Percentiles rank a stretch among this genome's conserved stretches.
These are phyloP conservation scores for Embidobia sp. DNA, from an alignment of 2,888 invertebrate species.

Conservation along the genomic window DNA sequence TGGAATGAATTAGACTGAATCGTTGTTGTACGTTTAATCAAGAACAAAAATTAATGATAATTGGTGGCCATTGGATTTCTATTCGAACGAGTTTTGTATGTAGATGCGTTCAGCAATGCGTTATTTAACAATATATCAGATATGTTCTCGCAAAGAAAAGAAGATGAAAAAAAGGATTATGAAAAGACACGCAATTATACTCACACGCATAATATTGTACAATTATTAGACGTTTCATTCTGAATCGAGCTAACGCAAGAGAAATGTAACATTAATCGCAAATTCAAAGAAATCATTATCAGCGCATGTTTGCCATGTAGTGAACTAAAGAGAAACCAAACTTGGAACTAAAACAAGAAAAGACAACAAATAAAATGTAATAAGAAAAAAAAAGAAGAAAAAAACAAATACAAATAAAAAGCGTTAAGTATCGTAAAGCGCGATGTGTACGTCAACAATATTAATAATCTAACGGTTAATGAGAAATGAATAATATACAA, in stretches of 20 bases:
- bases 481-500: slow-evolving; percentile 75
- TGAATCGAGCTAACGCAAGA: slow-evolving; percentile 57
- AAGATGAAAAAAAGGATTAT: slow-evolving; percentile 49
- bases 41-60: slow-evolving; percentile 67
- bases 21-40: slow-evolving; percentile 76
- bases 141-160: slow-evolving; percentile 54
- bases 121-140: slow-evolving; percentile 48
- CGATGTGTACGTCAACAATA: slow-evolving; percentile 75
- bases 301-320: slow-evolving; percentile 58
- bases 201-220: slow-evolving; percentile 64
- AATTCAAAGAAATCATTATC: slow-evolving; percentile 23
- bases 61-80: slow-evolving; percentile 72
- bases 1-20: slow-evolving; percentile 81
- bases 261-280: slow-evolving; percentile 39
- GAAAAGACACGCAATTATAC: slow-evolving; percentile 32
- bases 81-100: slow-evolving; percentile 74
- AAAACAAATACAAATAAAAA: slow-evolving; percentile 1
- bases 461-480: slow-evolving; percentile 78
- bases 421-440: slow-evolving; percentile 54
- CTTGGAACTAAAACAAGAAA: not conserved
- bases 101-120: slow-evolving; percentile 61
- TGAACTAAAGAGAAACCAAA: slow-evolving; percentile 26
- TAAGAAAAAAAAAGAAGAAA: slow-evolving; percentile 5
- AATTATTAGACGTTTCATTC: slow-evolving; percentile 67
- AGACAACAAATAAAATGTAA: slow-evolving; percentile 20